Conservation (phyloP, 1,140 invertebrate genomes). For the Ylistrum balloti region DNA sequence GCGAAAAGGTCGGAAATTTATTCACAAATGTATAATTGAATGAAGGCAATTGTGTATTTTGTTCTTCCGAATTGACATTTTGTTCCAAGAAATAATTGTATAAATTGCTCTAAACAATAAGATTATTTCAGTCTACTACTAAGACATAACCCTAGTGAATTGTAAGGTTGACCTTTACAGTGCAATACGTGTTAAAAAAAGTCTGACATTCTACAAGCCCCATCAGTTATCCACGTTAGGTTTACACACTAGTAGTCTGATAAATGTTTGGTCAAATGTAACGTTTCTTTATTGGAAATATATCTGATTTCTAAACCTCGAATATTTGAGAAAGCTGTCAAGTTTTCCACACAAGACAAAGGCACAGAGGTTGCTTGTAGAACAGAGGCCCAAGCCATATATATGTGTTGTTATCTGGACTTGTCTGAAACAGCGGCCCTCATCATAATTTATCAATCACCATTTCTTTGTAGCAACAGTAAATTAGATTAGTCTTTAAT, state of each 20-base stretch:
- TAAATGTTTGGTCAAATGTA: no score
- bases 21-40: background rate
- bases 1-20: background rate
- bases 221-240: no score
- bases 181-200: background rate
- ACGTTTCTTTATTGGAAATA: no score
- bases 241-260: no score
- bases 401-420: background rate
- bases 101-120: background rate
- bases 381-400: background rate
- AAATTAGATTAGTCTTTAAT: constrained; percentile 40
- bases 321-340: no score
- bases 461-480: constrained; percentile 6
- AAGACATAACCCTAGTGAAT: background rate
- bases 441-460: constrained; percentile 40
- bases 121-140: background rate
- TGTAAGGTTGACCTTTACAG: background rate
- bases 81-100: constrained; percentile 13
- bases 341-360: background rate
- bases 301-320: no score
- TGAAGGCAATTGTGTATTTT: background rate
- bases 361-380: no score
- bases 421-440: background rate
- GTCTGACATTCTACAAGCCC: no score
- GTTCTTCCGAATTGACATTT: background rate